Conservation (phyloP, 2,888 invertebrate genomes). For the Brachyptera putata region DNA sequence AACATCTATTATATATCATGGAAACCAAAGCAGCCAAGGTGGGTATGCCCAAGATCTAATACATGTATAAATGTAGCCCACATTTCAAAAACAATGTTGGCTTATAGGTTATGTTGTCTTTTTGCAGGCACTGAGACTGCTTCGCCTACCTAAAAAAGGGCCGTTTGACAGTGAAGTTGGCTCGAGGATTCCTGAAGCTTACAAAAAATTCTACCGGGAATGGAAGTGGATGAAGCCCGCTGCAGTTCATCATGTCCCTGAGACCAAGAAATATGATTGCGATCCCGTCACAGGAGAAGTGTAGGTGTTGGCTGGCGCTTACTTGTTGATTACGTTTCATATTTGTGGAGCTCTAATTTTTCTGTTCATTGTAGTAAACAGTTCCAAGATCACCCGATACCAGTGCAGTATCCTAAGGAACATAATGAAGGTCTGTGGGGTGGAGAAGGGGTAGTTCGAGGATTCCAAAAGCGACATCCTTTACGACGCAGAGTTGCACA, state of each 20-base stretch:
- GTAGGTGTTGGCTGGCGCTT: slow-evolving; percentile 34
- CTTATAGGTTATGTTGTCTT: too few species aligned
- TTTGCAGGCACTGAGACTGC: slow-evolving; percentile 7
- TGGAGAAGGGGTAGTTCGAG: slow-evolving; percentile 90
- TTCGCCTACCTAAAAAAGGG: slow-evolving; percentile 4
- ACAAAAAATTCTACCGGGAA: slow-evolving; percentile 81
- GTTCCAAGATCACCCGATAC: slow-evolving; percentile 72
- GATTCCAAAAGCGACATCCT: slow-evolving; percentile 64
- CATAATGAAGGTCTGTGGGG: slow-evolving; percentile 89
- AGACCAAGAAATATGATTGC: slow-evolving; percentile 67
- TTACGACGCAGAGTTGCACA: slow-evolving; percentile 66
- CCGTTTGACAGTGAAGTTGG: slow-evolving; percentile 46
- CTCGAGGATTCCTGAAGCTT: slow-evolving; percentile 68
- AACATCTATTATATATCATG: too few species aligned
- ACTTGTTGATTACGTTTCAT: neutral
- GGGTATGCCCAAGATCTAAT: too few species aligned
- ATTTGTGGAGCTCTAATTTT: neutral
- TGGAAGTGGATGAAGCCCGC: slow-evolving; percentile 64
- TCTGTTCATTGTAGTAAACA: slow-evolving; percentile 48
- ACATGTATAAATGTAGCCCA: too few species aligned
- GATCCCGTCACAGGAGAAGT: slow-evolving; percentile 71
- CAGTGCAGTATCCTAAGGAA: slow-evolving; percentile 73
- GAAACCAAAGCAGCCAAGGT: too few species aligned
- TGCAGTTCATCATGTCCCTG: slow-evolving; percentile 66
- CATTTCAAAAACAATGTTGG: too few species aligned